Evolutionary conservation across 2,113 vertebrate genomes (phyloP), one percentile per base, ranked within the genome.

Genomic region (Microtus montanus): DNA sequence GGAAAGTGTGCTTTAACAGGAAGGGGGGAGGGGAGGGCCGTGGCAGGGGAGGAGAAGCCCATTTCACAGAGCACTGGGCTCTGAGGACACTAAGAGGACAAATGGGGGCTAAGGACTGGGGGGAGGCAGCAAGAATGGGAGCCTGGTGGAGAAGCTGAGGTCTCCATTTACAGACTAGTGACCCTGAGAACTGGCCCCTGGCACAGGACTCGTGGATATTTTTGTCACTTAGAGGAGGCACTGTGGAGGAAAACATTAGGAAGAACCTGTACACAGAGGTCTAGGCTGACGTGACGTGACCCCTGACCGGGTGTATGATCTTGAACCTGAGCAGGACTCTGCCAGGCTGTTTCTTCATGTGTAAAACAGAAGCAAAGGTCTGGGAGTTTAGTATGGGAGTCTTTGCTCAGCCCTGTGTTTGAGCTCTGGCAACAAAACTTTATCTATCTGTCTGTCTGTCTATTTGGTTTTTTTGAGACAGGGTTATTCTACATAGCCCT

Each of bases 171-270:
- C 0, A 10, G 70, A 41, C 47, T 33, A 30, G 22, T 35, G 0
- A 0, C 1, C 44, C 44, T 70, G 47, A 41, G 7, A 30, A 54
- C 33, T 9, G 49, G 2, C 66, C 14, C 41, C 68, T 8, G 33
- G 35, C 35, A 71, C 8, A 71, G 70, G 30, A 68, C 66, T 68
- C 30, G 3, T 22, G 24, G 38, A 6, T 41, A 9, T 17, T 90
- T 73, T 47, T 64, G 22, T 70, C 19, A 0, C 17, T 47, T 38
- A 70, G 64, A 61, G 77, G 54, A 0, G 0, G 5, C 6, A 47
- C 15, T 20, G 0, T 7, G 24, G n/a, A 35, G 35, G 78, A n/a
- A 44, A 33, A 1, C 30, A 0, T 13, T 54, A 17, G 7, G 83
- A 73, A 80, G 11, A 20, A 38, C 19, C 20, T 38, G 33, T 8